Conservation (phyloP, 2,888 invertebrate genomes). For the Parasteatoda lunata region DNA sequence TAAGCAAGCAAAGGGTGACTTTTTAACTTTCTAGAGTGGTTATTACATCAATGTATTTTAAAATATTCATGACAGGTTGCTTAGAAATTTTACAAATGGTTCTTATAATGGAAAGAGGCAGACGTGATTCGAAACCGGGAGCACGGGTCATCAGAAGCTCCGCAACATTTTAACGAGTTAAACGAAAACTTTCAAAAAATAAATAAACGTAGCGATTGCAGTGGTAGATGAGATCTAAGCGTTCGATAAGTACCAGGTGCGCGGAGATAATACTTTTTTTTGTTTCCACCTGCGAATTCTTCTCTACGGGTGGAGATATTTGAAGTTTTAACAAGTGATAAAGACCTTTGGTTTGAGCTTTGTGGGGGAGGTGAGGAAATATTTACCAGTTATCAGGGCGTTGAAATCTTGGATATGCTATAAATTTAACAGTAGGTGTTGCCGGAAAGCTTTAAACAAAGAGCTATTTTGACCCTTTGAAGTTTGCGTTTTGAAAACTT, state of each 20-base stretch:
- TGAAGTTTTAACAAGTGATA: not conserved
- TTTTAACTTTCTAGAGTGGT: no score
- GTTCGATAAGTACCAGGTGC: not conserved
- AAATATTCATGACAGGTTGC: not conserved
- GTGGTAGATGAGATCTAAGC: not conserved
- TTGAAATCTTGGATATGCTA: constrained; percentile 26
- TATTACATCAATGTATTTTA: no score
- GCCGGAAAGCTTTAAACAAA: constrained; percentile 43
- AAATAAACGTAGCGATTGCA: not conserved
- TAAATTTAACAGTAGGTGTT: constrained; percentile 45
- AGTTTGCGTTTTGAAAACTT: not conserved
- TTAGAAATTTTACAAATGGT: not conserved
- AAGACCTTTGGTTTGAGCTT: not conserved
- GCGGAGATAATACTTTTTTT: not conserved
- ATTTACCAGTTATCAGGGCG: constrained; percentile 36
- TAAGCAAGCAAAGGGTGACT: no score
- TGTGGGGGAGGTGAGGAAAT: not conserved
- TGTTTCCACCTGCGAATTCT: constrained; percentile 1
- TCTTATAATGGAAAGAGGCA: not conserved
- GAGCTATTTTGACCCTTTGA: not conserved
- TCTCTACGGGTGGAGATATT: not conserved
- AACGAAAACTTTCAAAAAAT: not conserved
- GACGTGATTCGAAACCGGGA: not conserved
- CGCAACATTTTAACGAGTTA: not conserved
- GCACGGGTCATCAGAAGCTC: constrained; percentile 3